Percentiles rank a stretch among this genome's conserved stretches.
Evolutionary conservation across 2,113 vertebrate genomes (phyloP).

Genomic region (Xenopus laevis): DNA sequence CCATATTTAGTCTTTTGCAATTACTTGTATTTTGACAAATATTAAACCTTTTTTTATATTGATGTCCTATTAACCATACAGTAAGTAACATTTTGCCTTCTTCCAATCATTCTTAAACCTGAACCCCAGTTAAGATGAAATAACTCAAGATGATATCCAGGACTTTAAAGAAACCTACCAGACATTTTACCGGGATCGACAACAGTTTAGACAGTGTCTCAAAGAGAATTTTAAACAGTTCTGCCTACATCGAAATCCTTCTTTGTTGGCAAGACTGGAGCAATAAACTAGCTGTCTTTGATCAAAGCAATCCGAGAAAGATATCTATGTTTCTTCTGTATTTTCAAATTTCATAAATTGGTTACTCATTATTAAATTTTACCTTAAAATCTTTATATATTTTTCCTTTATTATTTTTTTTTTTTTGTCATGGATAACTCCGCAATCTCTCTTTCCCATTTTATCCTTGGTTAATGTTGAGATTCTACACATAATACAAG

Average conservation of each 20-base stretch:
- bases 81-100: no score
- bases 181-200: slow-evolving; percentile 92
- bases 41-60: no score
- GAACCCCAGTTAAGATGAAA: slow-evolving; percentile 80
- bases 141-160: slow-evolving; percentile 94
- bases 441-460: slow-evolving; percentile 58
- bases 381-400: slow-evolving; percentile 79
- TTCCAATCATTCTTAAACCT: no score
- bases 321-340: slow-evolving; percentile 81
- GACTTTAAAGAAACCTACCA: slow-evolving; percentile 90
- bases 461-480: slow-evolving; percentile 13
- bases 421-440: slow-evolving; percentile 57
- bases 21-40: no score
- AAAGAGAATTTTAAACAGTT: slow-evolving; percentile 97
- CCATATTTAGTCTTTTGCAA: no score
- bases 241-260: slow-evolving; percentile 79
- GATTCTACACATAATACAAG: background rate
- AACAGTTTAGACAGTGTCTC: slow-evolving; percentile 92
- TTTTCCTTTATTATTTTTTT: slow-evolving; percentile 60
- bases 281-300: slow-evolving; percentile 70
- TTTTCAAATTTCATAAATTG: slow-evolving; percentile 73
- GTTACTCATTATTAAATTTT: slow-evolving; percentile 70
- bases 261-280: slow-evolving; percentile 80
- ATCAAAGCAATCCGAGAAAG: slow-evolving; percentile 70
- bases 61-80: no score